A percentile compares a stretch with the other conserved stretches of the same genome.
Conservation (phyloP, 2,113 vertebrate species). For the Aythya baeri region DNA sequence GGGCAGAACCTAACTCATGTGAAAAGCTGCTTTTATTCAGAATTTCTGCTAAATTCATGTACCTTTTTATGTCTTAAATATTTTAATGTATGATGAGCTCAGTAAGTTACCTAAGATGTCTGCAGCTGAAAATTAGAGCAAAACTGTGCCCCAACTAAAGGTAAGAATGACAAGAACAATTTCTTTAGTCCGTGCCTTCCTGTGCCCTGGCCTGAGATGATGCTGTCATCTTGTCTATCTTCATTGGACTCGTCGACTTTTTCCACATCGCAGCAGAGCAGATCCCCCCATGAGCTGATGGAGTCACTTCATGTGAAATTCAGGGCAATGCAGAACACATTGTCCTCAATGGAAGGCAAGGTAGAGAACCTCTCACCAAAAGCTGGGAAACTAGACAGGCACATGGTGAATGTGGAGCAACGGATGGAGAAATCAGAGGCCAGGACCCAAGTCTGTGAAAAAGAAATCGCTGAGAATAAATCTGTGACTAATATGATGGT, state of each 20-base stretch:
- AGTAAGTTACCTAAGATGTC: constrained; percentile 60
- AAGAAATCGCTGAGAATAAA: constrained; percentile 86
- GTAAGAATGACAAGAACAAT: constrained; percentile 68
- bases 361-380: constrained; percentile 83
- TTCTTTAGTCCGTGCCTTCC: constrained; percentile 73
- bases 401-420: constrained; percentile 82
- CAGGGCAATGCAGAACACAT: constrained; percentile 80
- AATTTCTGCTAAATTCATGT: constrained; percentile 6
- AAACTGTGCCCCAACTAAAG: constrained; percentile 63
- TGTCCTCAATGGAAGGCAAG: constrained; percentile 83
- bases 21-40: constrained; percentile 37
- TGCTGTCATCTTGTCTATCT: constrained; percentile 73
- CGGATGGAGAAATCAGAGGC: constrained; percentile 83
- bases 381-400: constrained; percentile 83
- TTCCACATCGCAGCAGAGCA: constrained; percentile 78
- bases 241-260: constrained; percentile 75
- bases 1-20: constrained; percentile 15
- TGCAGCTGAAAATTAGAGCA: constrained; percentile 66
- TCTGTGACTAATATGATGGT: constrained; percentile 77
- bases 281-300: constrained; percentile 79
- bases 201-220: constrained; percentile 76
- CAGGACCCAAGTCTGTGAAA: constrained; percentile 84
- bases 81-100: constrained; percentile 33
- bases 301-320: constrained; percentile 80
- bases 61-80: constrained; percentile 27